Evolutionary conservation across 2,888 invertebrate species (phyloP), one percentile per base, ranked within the genome.

Genomic region (Elgonia sp.): DNA sequence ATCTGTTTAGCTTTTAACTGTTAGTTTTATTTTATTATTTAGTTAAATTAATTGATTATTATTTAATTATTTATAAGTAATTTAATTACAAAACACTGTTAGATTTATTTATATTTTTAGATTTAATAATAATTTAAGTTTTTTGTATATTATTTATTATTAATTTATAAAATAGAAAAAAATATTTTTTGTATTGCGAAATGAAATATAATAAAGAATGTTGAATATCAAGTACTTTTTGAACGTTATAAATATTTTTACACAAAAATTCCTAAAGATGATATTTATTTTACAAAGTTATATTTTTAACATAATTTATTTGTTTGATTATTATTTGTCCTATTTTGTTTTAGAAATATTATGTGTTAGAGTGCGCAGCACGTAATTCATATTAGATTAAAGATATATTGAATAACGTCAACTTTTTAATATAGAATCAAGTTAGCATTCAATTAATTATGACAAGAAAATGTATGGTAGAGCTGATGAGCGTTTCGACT

Each of bases 371-470:
- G 8, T 20, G 29, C 8, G 20, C n/a, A 60, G 18, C 18, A 20
- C 29, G 5, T 2, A 60, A 42, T 60, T 60, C 40, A 21, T 39
- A 72, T 72, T 9, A 39, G 40, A 70, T n/a, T 39, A 55, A 67
- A 53, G 46, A 8, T 16, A 60, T 69, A 69, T 69, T 42, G 46
- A 60, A 18, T 67, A 62, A 72, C 42, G 21, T 62, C 37, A 62
- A 55, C 37, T 21, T 83, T 67, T 7, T 39, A 76, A 50, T 62
- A 29, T 84, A 87, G 39, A 84, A 42, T 72, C 69, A 72, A 87
- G 77, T 87, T 83, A 63, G 60, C 80, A 84, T 83, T 81, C 80
- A 84, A 80, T 84, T 87, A 87, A 88, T 83, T 81, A 83, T 50
- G 53, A 83, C 55, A 72, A 77, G 83, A 82, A 67, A 67, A 86